Base-by-base conservation (phyloP, 2,888 invertebrate species). In the Sericinus montela region DNA sequence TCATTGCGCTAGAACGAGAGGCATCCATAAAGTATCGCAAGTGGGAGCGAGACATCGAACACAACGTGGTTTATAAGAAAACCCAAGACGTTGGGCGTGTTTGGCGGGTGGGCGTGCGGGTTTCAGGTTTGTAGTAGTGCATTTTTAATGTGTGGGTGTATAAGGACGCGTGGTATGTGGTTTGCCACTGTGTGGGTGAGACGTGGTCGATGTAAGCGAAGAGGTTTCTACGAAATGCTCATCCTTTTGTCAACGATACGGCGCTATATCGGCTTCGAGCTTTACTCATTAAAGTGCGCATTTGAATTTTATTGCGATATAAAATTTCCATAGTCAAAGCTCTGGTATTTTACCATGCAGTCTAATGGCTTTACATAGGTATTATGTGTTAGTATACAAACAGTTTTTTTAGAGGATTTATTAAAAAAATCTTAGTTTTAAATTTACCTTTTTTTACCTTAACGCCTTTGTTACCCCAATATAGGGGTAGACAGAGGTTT, bases 71-170 rank as follows among this genome's bases (percentile, higher is more conserved):
- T 86, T 88, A 86, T 87, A 88, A 88, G 88, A 88, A 88, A 88
- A 88, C 88, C 86, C 80, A 88, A 88, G 88, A 88, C 84, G 86
- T 82, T 86, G 88, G 88, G 88, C 88, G 88, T 88, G 88, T 87
- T 87, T 86, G 82, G 83, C 82, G 86, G 87, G 82, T 84, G 87
- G 86, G 86, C 85, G 87, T 85, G 80, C 76, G 84, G 84, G 82
- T 81, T 77, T 63, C 60, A 69, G 62, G 61, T 61, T 63, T 67
- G 83, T 86, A 78, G 75, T 78, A 69, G 83, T 81, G 67, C 51
- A 47, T 45, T 51, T 49, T 47, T 45, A 13, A 48, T 70, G 75
- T 76, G 77, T 68, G 77, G 45, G 75, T 69, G 58, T 48, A 63
- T 64, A 65, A 53, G 64, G 63, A 59, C 67, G 61, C 74, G 80